Evolutionary conservation across 2,113 vertebrate species (phyloP), one percentile per base, ranked within the genome.

Genomic region (Thryonomys swinderianus): DNA sequence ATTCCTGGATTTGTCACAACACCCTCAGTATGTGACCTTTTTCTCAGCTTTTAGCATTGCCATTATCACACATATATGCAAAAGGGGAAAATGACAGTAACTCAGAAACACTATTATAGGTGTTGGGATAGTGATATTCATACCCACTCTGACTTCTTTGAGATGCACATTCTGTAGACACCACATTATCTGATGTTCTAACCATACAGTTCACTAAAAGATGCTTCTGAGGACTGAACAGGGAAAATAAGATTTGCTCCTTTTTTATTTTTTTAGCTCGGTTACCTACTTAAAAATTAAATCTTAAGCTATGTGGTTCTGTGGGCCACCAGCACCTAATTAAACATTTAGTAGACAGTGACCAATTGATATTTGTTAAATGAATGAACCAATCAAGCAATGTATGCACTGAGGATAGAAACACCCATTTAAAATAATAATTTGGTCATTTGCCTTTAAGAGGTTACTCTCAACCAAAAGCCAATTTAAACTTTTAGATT

Each of bases 21-120:
- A 85, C 71, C 85, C 34, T 66, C n/a, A 57, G 42, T 42, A 69
- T 79, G 59, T 92, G 85, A 96, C 88, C 83, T 90, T 96, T 93
- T 93, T 94, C 85, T 88, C 95, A 94, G 82, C 37, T 96, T 93
- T 97, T 88, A 95, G 59, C 80, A 95, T 89, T 81, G 42, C 53
- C 96, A 95, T 96, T 96, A 89, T 96, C 96, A 94, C 85, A 27
- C 76, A 85, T 84, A 76, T 40, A 91, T 62, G 53, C 80, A 89
- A 84, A 96, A 89, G n/a, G 66, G 4, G 3, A 76, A 87, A 69
- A 57, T 89, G 92, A 88, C 73, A 91, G 82, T 66, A 86, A 92
- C 80, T 91, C 79, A 71, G 40, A 88, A 53, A 91, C 57, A 61
- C 74, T 32, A 80, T 84, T 93, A 37, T 73, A 96, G 59, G 64